A percentile compares a stretch with the other conserved stretches of the same genome.
Conservation (phyloP, 2,113 vertebrate species). For the Micronycteris hirsuta region DNA sequence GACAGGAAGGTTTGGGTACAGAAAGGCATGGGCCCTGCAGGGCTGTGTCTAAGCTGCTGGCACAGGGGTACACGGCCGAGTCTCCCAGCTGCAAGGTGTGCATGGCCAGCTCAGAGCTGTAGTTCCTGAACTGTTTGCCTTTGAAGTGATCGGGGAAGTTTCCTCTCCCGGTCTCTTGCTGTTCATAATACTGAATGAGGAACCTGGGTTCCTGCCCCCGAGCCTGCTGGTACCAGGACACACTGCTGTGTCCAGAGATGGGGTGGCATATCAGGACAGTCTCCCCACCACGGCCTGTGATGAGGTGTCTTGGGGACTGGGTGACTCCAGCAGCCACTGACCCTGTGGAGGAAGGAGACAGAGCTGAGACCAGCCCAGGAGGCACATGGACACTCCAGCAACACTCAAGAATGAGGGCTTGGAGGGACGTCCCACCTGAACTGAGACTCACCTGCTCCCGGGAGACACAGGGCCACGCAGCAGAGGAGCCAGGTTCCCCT, state of each 20-base stretch:
- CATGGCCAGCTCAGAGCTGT: not conserved
- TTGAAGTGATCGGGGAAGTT: not conserved
- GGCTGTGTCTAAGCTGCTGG: not conserved
- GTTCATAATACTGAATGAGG: not conserved
- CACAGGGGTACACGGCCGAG: not conserved
- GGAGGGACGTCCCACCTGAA: not conserved
- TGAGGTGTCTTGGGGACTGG: not conserved
- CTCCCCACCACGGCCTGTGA: not conserved
- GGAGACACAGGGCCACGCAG: not conserved
- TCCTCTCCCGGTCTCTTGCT: rapidly evolving
- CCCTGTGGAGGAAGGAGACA: not conserved
- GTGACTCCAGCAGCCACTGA: not conserved
- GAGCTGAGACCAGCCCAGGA: not conserved
- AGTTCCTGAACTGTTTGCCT: not conserved
- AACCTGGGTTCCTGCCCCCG: not conserved
- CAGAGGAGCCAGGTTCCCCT: not conserved
- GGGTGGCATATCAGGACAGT: not conserved
- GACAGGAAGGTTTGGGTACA: not conserved
- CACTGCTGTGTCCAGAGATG: not conserved
- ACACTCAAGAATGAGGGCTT: rapidly evolving
- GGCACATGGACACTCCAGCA: not conserved
- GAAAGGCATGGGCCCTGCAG: not conserved
- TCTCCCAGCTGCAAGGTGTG: not conserved
- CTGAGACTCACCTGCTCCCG: not conserved
- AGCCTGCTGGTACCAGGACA: slow-evolving; percentile 30